Percentiles rank a stretch among this genome's conserved stretches.
These are phyloP conservation scores for Danaus melanippus DNA, from an alignment of 1,140 invertebrate genomes.

Conservation along the genomic window DNA sequence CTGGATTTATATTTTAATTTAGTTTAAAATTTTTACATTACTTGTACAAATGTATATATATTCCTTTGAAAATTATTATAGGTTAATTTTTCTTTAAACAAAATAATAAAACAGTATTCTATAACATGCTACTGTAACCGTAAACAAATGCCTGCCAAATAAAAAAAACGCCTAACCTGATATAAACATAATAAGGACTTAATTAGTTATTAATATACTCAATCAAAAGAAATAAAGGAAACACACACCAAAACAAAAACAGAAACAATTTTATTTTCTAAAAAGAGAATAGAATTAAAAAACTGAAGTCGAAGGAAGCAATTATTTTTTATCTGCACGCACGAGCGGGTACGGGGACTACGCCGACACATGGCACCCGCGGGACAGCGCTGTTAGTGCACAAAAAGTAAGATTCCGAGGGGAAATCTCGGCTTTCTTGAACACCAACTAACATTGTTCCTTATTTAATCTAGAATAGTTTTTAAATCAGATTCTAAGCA, in stretches of 20 bases:
- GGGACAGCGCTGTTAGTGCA: conserved; percentile 39
- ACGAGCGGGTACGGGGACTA: conserved; percentile 36
- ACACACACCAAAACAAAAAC: background rate
- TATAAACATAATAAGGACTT: too few relatives aligned
- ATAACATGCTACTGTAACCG: background rate
- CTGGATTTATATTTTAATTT: too few relatives aligned
- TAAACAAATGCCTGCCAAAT: too few relatives aligned
- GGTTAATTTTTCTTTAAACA: too few relatives aligned
- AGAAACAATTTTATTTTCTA: background rate
- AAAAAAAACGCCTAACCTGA: background rate
- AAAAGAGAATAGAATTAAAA: conserved; percentile 25
- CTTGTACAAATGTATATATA: too few relatives aligned
- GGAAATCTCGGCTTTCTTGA: conserved; percentile 30
- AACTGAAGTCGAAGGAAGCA: conserved; percentile 37
- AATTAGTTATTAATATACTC: too few relatives aligned
- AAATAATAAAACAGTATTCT: too few relatives aligned
- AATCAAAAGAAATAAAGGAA: background rate
- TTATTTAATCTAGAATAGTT: too few relatives aligned
- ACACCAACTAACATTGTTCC: background rate
- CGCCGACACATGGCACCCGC: conserved; percentile 60
- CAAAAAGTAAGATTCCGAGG: conserved; percentile 36
- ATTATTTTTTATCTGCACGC: conserved; percentile 68
- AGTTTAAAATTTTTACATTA: too few relatives aligned
- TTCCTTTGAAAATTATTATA: too few relatives aligned
- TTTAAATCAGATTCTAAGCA: too few relatives aligned